phyloP scores from a whole-genome alignment of 1,140 invertebrate species.

The Littorina saxatilis region DNA sequence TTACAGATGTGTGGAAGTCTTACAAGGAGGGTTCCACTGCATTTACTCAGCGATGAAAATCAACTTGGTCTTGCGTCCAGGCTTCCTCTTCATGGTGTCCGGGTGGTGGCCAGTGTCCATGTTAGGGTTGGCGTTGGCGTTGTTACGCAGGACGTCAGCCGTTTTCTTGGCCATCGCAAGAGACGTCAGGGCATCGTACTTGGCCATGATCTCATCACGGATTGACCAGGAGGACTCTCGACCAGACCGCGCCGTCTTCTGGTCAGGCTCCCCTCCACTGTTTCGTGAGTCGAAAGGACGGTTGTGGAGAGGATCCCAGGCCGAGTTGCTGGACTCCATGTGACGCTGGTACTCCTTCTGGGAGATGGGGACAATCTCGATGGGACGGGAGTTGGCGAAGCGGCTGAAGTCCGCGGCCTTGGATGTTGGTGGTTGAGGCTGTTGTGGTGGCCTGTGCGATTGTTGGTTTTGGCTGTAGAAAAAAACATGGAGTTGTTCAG shows the following conservation, averaged over 20 bases:
- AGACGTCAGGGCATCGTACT: conserved; percentile 45
- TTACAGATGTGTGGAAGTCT: too few species aligned
- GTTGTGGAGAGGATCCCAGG: conserved; percentile 39
- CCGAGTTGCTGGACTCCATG: not conserved
- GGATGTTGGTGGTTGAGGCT: not conserved
- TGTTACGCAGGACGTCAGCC: conserved; percentile 39
- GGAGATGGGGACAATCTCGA: conserved; percentile 36
- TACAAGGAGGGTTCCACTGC: too few species aligned
- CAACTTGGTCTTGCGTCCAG: conserved; percentile 33
- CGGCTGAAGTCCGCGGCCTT: conserved; percentile 30
- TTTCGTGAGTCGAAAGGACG: conserved; percentile 25
- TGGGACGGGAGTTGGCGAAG: conserved; percentile 8
- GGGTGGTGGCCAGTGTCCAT: conserved; percentile 6
- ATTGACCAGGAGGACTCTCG: conserved; percentile 33
- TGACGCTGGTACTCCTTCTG: conserved; percentile 34
- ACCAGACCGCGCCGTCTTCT: not conserved
- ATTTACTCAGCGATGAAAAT: conserved; percentile 45
- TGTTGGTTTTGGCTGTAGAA: too few species aligned
- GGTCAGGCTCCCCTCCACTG: conserved; percentile 2
- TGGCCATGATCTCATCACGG: conserved; percentile 44
- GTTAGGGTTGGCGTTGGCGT: conserved; percentile 12
- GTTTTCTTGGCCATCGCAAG: conserved; percentile 50
- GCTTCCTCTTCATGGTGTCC: conserved; percentile 30
- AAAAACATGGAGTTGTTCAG: too few species aligned
- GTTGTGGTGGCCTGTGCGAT: not conserved